Evolutionary conservation across 2,113 vertebrate species (phyloP).

Genomic region (Chunga burmeisteri): DNA sequence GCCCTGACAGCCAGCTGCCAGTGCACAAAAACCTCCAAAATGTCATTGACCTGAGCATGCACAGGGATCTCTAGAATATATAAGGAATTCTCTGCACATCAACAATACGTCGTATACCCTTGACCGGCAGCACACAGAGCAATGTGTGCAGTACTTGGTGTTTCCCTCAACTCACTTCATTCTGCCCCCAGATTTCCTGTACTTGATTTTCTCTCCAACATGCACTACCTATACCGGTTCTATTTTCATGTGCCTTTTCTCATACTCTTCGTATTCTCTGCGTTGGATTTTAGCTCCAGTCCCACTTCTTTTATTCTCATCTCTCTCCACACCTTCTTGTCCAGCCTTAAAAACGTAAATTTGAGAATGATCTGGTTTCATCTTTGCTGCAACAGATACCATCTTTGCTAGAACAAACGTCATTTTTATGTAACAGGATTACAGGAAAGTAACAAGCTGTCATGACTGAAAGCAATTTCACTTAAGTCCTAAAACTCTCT

Average conservation of each 20-base stretch:
- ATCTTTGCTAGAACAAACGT: background rate
- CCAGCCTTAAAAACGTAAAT: background rate
- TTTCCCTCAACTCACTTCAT: background rate
- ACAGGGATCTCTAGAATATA: background rate
- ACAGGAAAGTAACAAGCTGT: background rate
- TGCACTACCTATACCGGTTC: background rate
- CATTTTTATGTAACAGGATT: background rate
- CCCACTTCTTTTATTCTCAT: background rate
- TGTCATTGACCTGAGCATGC: background rate
- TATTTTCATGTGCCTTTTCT: background rate
- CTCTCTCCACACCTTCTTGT: background rate
- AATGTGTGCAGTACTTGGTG: background rate
- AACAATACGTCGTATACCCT: background rate
- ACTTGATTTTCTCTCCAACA: background rate
- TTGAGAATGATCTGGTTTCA: background rate
- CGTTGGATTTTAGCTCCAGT: fast-evolving
- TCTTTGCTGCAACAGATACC: background rate
- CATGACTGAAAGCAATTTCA: background rate
- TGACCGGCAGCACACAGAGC: background rate
- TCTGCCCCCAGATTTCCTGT: background rate
- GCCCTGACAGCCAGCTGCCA: background rate
- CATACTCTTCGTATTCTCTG: background rate
- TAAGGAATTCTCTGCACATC: background rate
- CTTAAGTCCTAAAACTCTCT: background rate
- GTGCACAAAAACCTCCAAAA: background rate